Conservation (phyloP, 2,113 vertebrate genomes). For the Callaeas wilsoni region DNA sequence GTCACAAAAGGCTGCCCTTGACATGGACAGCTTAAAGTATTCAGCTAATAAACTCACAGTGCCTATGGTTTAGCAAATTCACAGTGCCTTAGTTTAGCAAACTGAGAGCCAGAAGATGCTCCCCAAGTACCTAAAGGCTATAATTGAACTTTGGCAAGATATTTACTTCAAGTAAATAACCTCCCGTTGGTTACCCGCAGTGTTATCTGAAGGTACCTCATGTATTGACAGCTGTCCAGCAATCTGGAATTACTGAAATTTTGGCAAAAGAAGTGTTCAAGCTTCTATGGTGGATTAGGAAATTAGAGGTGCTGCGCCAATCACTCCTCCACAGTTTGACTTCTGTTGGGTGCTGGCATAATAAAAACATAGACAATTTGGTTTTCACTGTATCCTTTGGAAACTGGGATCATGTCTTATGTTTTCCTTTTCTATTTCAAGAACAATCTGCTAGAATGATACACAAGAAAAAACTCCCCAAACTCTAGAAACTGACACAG, state of each 20-base stretch:
- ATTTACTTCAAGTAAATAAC: background rate
- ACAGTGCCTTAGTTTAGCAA: background rate
- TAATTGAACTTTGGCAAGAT: background rate
- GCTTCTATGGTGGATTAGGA: background rate
- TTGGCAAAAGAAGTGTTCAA: background rate
- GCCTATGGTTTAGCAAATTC: background rate
- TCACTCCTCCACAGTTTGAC: background rate
- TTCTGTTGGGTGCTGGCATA: background rate
- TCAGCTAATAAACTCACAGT: background rate
- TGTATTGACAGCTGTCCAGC: background rate
- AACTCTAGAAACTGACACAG: background rate
- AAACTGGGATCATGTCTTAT: background rate
- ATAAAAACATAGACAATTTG: background rate
- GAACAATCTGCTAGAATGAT: background rate
- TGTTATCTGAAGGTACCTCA: background rate
- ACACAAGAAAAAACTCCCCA: background rate
- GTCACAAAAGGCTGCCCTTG: background rate
- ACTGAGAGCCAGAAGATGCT: background rate
- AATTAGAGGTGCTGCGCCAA: background rate
- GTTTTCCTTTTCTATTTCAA: background rate
- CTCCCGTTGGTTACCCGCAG: background rate
- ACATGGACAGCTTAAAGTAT: background rate
- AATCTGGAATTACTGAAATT: conserved; percentile 1
- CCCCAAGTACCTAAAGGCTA: background rate
- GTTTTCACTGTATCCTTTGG: background rate